These are phyloP conservation scores for Triplophysa rosa DNA, from an alignment of 2,113 vertebrate genomes.

Conservation along the genomic window DNA sequence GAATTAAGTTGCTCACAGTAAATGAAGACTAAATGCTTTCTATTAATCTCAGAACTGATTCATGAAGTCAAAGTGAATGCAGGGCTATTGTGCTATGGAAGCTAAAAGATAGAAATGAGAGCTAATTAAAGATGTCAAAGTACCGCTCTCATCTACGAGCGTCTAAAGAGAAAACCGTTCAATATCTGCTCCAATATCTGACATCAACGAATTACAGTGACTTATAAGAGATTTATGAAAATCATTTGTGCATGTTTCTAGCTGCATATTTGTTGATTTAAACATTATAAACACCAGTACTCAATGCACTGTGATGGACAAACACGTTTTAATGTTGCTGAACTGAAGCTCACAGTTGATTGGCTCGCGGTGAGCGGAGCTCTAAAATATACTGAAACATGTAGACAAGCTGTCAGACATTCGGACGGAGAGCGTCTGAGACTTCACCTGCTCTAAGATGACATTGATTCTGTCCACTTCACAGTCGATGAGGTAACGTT, in stretches of 20 bases:
- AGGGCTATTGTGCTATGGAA: slow-evolving; percentile 63
- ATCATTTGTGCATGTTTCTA: slow-evolving; percentile 14
- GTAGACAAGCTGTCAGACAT: slow-evolving; percentile 9
- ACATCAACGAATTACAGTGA: slow-evolving; percentile 4
- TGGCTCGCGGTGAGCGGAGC: no score
- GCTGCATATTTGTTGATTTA: slow-evolving; percentile 46
- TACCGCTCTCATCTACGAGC: not conserved
- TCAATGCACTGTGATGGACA: no score
- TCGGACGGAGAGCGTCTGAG: not conserved
- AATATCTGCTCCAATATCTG: slow-evolving; percentile 40
- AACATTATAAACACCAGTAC: no score
- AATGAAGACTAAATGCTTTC: slow-evolving; percentile 69
- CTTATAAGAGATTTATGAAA: slow-evolving; percentile 39
- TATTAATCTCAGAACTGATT: slow-evolving; percentile 65
- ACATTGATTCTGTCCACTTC: slow-evolving; percentile 95
- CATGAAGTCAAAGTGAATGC: slow-evolving; percentile 57
- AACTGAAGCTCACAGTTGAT: no score
- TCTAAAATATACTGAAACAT: not conserved
- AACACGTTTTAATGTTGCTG: no score
- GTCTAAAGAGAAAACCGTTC: slow-evolving; percentile 58
- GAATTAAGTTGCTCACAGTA: slow-evolving; percentile 67
- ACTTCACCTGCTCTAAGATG: slow-evolving; percentile 93
- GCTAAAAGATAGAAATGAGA: slow-evolving; percentile 70
- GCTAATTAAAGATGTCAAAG: slow-evolving; percentile 45
- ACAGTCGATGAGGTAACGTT: slow-evolving; percentile 95